Evolutionary conservation across 2,888 invertebrate genomes (phyloP), one percentile per base, ranked within the genome.

Genomic region (Philaethria dido): DNA sequence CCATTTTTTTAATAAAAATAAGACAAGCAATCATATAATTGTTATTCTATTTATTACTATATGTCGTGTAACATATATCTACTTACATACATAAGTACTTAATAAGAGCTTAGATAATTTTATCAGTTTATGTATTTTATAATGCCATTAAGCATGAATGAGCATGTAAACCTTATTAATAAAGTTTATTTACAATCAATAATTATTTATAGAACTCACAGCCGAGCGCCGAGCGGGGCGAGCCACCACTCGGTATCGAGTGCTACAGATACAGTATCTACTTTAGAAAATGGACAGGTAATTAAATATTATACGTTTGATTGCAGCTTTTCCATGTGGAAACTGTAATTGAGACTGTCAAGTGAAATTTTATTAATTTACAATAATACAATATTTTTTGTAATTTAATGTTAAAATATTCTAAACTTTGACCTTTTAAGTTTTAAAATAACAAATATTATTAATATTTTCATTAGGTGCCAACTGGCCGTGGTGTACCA

Each of bases 211-310:
- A 93, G 93, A 78, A 92, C 92, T 11, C 93, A 93, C 79, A 93
- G 93, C 75, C 83, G 93, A 73, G 92, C 92, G 54, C 84, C 93
- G 47, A 93, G 93, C 72, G 93, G 91, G 45, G 92, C 92, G 69
- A 93, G 93, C 73, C 93, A 93, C 77, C 93, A 92, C 76, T 93
- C 93, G 60, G 80, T 93, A 70, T 90, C 92, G 59, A 90, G 89
- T 72, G 91, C 86, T 22, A 85, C 89, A 52, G 90, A 92, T 70
- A 91, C 92, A 33, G 82, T 92, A 71, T 92, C 92, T 64, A 92
- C 92, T 16, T 74, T 93, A 74, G 93, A 93, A 83, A 93, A 93
- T 82, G 93, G 93, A 85, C 93, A 93, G 88, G 93, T 93, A 83
- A 71, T 69, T 50, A 60, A 64, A 62, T 59, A 52, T 62, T 48